Evolutionary conservation across 2,113 vertebrate genomes (phyloP), one percentile per base, ranked within the genome.

Genomic region (Meles meles): DNA sequence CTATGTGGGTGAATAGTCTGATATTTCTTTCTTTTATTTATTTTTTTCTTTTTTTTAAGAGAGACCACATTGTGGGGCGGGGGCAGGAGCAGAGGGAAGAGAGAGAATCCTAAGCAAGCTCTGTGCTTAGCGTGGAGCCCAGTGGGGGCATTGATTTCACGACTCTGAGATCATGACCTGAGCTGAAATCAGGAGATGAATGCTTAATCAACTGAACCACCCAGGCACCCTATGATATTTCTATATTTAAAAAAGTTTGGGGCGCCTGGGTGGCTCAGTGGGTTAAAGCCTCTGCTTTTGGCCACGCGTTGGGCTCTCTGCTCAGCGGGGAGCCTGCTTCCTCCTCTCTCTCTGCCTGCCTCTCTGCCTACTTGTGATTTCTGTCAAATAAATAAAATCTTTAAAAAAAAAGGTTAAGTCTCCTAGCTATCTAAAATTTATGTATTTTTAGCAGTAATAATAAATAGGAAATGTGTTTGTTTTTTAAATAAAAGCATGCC

Each of bases 401-500:
- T n/a, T n/a, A n/a, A n/a, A n/a, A 63, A 82, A 94, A 96, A 95
- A 77, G 15, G 12, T 95, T 93, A 93, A 96, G 74, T 92, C 67
- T 97, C 44, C 92, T 94, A 88, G 79, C 23, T 80, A 31, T 93
- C 67, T 92, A 88, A 90, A 96, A 87, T 84, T 82, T 61, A 39
- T 87, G 27, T 89, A 61, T 90, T 96, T 97, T 97, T 96, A 98
- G 59, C 25, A 90, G 49, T 63, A 88, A 72, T 85, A 84, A 37
- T 85, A 96, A 96, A 76, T 93, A 92, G 76, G 39, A 93, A 95
- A 84, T 52, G 79, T 42, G 80, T 91, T 59, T 88, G 67, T 65
- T 21, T 21, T 82, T 76, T 76, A 52, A 74, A 27, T 96, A 89
- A 96, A 77, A 94, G 11, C 6, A 34, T 95, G 63, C 11, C 74